These are phyloP conservation scores for Morelia viridis DNA, from an alignment of 2,797 vertebrate genomes.

Conservation along the genomic window DNA sequence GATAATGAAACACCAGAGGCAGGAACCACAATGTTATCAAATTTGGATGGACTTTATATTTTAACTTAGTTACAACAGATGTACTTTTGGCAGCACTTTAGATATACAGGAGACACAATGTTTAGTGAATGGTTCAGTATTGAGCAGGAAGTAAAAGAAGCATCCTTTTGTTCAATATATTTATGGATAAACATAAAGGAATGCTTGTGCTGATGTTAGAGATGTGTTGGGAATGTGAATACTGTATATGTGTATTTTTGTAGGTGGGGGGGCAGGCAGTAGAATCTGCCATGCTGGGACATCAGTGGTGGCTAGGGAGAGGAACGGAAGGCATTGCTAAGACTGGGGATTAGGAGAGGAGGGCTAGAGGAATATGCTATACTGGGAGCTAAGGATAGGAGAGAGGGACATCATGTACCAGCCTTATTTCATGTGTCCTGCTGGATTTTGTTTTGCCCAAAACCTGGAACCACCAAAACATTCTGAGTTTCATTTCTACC, in stretches of 20 bases:
- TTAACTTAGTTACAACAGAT: not conserved
- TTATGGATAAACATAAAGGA: not conserved
- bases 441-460: not conserved
- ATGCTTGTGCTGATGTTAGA: not conserved
- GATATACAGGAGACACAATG: not conserved
- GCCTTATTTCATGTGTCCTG: not conserved
- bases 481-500: not conserved
- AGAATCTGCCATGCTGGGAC: not conserved
- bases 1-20: not conserved
- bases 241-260: not conserved
- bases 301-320: not conserved
- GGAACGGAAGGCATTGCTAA: not conserved
- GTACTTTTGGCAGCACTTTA: not conserved
- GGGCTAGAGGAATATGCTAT: not conserved
- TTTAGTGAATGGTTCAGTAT: not conserved
- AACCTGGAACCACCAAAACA: not conserved
- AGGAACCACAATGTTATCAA: not conserved
- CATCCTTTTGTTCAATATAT: not conserved
- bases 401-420: not conserved
- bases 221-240: not conserved
- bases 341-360: not conserved
- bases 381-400: not conserved
- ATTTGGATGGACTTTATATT: not conserved
- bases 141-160: not conserved
- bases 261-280: not conserved